A percentile compares a stretch with the other conserved stretches of the same genome.
Evolutionary conservation across 2,113 vertebrate species (phyloP).

Genomic region (Zonotrichia leucophrys): DNA sequence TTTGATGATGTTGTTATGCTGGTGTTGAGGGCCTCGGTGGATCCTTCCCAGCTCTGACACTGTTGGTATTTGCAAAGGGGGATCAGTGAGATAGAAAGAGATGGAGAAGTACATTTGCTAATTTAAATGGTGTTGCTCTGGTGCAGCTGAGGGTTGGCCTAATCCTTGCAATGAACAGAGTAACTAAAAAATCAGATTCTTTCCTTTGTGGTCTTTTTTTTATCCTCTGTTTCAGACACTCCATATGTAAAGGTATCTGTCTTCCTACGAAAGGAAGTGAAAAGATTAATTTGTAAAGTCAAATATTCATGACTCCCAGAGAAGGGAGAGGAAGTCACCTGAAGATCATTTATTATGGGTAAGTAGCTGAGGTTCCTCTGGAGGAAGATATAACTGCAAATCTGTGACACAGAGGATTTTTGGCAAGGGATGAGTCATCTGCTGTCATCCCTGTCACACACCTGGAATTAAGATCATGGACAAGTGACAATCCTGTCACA

Average conservation of each 20-base stretch:
- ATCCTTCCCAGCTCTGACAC: background rate
- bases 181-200: background rate
- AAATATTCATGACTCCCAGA: constrained; percentile 16
- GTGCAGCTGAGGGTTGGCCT: background rate
- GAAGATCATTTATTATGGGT: background rate
- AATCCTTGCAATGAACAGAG: background rate
- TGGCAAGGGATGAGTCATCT: background rate
- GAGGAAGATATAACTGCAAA: background rate
- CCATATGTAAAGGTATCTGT: background rate
- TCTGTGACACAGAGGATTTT: background rate
- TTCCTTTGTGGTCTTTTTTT: background rate
- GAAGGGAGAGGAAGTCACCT: constrained; percentile 1
- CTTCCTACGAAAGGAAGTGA: background rate
- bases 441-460: background rate
- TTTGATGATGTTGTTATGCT: background rate
- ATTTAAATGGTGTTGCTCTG: background rate
- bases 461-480: background rate
- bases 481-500: background rate
- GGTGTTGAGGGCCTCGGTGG: background rate
- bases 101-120: background rate
- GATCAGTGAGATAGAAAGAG: background rate
- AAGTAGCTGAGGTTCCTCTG: background rate
- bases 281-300: constrained; percentile 50
- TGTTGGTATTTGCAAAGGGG: background rate
- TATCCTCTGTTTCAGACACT: background rate